These are phyloP conservation scores for Gymnoscopelus braueri DNA, from an alignment of 2,797 vertebrate genomes.

Conservation along the genomic window DNA sequence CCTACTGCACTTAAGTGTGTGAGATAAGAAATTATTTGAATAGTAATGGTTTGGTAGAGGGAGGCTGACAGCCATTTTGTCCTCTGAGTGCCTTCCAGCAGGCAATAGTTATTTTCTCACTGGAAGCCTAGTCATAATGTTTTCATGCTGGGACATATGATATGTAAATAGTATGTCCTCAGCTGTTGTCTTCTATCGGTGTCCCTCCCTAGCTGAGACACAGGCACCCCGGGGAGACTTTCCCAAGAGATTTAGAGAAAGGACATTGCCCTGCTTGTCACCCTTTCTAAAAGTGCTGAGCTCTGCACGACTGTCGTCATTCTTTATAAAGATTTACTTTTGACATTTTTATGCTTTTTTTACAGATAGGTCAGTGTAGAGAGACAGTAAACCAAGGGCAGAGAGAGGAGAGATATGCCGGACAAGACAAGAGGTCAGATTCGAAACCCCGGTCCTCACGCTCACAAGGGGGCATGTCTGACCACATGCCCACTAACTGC, in stretches of 20 bases:
- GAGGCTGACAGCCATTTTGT: constrained; percentile 28
- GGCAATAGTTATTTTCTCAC: constrained; percentile 74
- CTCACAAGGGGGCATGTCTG: too few relatives aligned
- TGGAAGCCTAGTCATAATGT: constrained; percentile 68
- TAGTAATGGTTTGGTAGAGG: constrained; percentile 28
- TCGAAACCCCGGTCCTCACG: too few relatives aligned
- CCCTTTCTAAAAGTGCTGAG: constrained; percentile 44
- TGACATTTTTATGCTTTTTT: too few relatives aligned
- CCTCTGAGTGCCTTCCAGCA: constrained; percentile 39
- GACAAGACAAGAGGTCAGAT: too few relatives aligned
- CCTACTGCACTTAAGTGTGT: constrained; percentile 26
- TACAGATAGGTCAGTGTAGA: too few relatives aligned
- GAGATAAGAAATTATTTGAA: constrained; percentile 38
- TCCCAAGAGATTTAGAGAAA: constrained; percentile 42
- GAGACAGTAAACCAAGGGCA: too few relatives aligned
- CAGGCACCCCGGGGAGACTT: constrained; percentile 52
- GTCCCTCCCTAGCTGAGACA: constrained; percentile 50
- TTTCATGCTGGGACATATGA: constrained; percentile 76
- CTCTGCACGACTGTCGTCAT: constrained; percentile 10
- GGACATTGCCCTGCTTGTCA: constrained; percentile 64
- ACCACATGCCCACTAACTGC: too few relatives aligned
- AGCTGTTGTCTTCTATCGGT: constrained; percentile 74
- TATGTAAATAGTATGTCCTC: constrained; percentile 70
- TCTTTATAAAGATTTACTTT: background rate
- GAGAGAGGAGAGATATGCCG: too few relatives aligned